A percentile compares a stretch with the other conserved stretches of the same genome.
These are phyloP conservation scores for Tetramorium alpestre DNA, from an alignment of 1,140 invertebrate genomes.

Conservation along the genomic window DNA sequence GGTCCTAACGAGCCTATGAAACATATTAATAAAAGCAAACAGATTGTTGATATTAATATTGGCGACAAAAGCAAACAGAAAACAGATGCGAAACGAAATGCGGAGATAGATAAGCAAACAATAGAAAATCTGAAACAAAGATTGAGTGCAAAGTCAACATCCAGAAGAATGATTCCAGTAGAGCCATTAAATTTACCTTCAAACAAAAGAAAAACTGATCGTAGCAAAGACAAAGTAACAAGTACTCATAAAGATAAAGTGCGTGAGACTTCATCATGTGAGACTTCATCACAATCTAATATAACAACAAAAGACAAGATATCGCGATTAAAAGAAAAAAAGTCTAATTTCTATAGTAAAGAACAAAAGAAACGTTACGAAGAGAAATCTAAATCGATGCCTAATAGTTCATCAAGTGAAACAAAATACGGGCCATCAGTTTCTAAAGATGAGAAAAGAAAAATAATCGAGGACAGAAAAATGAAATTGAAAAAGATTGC, in stretches of 20 bases:
- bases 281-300: neutral
- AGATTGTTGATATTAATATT: neutral
- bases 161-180: conserved; percentile 2
- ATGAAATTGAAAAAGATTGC: conserved; percentile 72
- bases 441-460: conserved; percentile 67
- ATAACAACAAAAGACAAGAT: conserved; percentile 33
- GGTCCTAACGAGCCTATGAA: neutral
- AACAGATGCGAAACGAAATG: neutral
- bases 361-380: conserved; percentile 50
- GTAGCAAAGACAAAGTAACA: neutral
- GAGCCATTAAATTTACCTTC: conserved; percentile 51
- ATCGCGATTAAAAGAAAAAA: conserved; percentile 29
- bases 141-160: neutral
- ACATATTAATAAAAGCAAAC: neutral
- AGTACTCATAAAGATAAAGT: neutral
- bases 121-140: neutral
- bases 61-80: neutral
- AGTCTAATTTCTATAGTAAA: neutral
- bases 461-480: conserved; percentile 68
- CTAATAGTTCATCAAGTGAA: neutral
- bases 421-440: conserved; percentile 25
- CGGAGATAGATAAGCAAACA: neutral
- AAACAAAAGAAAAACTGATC: conserved; percentile 16
- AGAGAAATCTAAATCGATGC: conserved; percentile 26
- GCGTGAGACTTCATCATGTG: neutral